Base-by-base conservation (phyloP, 92 coral and sea anemone genomes). In the Siderastrea radians region DNA sequence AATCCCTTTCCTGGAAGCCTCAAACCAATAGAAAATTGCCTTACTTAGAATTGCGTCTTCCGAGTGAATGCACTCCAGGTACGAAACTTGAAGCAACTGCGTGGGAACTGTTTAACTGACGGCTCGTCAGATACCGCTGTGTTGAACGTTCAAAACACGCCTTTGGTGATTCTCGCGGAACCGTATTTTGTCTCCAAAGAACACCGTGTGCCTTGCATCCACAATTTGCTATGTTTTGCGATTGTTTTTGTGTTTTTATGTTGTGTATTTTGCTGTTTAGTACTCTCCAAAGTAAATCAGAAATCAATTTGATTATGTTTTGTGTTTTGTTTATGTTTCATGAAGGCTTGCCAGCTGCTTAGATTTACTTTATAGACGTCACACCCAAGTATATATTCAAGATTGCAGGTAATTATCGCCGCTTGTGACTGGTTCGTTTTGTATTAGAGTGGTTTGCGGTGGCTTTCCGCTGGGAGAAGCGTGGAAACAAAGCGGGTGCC, bases 401-500 rank as follows among this genome's bases (percentile, higher is more conserved):
- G 2, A 6, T 47, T n/a, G 52, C 59, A 10, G 68, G 48, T n/a
- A 4, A 65, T 17, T n/a, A 26, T 3, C 48, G 38, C 38, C 11
- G 52, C 47, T 1, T 8, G 46, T 49, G 74, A 84, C 60, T 84
- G 87, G 87, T 62, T 61, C 11, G 13, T 19, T 49, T 26, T 16
- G 47, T 16, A 26, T 74, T 64, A 8, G 3, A 38, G 48, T 11
- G 16, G 12, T 49, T 71, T 82, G 87, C 15, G 87, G 79, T 64
- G 19, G 50, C 44, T 14, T 52, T 77, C 73, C 7, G 63, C 70
- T 13, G 45, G 49, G 2, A 9, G 49, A 44, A 64, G 87, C 87
- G 68, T 26, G 87, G 73, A 84, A 84, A 84, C 87, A 84, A 5
- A 5, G 45, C 87, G 74, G 87, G 87, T 84, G 73, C 73, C 47